phyloP scores from a whole-genome alignment of 2,888 invertebrate genomes.

The Caenorhabditis doughertyi region DNA sequence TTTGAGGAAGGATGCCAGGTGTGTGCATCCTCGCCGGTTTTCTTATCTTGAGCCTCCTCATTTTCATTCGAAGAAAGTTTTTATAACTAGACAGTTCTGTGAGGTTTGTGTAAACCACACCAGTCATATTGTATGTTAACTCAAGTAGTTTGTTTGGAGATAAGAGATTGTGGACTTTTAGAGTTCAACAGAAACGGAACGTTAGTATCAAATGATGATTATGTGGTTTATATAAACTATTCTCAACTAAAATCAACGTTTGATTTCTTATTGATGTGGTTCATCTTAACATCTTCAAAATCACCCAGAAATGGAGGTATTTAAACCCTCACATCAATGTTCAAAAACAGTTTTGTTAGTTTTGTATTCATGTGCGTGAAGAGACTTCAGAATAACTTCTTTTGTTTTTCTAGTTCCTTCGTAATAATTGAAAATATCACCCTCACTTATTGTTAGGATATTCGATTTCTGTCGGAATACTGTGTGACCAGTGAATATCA shows the following conservation, averaged over 20 bases:
- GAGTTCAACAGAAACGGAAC: neutral
- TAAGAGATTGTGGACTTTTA: neutral
- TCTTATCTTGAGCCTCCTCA: slow-evolving; percentile 27
- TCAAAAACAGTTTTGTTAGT: no score
- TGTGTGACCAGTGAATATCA: slow-evolving; percentile 48
- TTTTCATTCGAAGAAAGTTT: slow-evolving; percentile 12
- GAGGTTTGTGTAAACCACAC: slow-evolving; percentile 6
- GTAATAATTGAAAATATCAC: slow-evolving; percentile 33
- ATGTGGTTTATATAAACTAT: no score
- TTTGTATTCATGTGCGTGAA: no score
- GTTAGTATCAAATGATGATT: no score
- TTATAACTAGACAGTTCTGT: slow-evolving; percentile 22
- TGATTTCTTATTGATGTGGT: no score
- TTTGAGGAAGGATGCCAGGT: slow-evolving; percentile 57
- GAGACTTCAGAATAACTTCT: slow-evolving; percentile 4
- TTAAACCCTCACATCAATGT: no score
- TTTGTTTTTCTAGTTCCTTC: neutral
- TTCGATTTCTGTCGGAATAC: slow-evolving; percentile 46
- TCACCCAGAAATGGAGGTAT: no score
- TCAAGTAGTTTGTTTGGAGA: neutral
- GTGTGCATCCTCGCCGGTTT: slow-evolving; percentile 51
- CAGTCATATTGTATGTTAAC: neutral
- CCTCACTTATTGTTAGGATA: slow-evolving; percentile 29
- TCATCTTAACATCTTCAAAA: no score
- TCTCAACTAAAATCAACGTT: no score